phyloP scores from a whole-genome alignment of 2,797 vertebrate genomes.

The Periophthalmus magnuspinnatus region DNA sequence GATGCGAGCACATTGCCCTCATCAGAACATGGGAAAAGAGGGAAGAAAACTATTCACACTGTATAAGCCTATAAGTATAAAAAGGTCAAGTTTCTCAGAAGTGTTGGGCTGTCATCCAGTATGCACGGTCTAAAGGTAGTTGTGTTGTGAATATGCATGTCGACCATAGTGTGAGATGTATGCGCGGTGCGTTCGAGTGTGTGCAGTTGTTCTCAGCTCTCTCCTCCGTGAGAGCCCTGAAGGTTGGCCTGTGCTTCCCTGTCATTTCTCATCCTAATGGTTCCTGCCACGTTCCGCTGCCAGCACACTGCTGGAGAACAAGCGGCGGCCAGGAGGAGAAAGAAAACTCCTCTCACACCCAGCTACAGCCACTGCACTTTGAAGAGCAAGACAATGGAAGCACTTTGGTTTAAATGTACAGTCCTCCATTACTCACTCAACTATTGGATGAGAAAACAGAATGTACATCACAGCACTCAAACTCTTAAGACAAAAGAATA shows the following conservation, averaged over 20 bases:
- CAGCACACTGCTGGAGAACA: constrained; percentile 59
- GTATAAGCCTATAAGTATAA: neutral
- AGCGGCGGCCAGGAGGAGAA: constrained; percentile 61
- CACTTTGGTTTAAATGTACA: neutral
- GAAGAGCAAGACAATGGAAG: constrained; percentile 25
- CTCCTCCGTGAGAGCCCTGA: constrained; percentile 57
- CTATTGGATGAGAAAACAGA: neutral
- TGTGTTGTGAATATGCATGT: constrained; percentile 33
- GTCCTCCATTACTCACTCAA: neutral
- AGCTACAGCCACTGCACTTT: constrained; percentile 28
- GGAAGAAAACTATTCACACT: neutral
- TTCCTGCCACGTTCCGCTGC: constrained; percentile 65
- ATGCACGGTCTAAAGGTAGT: constrained; percentile 7
- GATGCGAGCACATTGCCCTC: neutral
- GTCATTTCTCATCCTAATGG: constrained; percentile 74
- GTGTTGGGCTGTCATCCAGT: constrained; percentile 22
- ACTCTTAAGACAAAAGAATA: no score
- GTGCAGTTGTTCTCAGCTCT: constrained; percentile 36
- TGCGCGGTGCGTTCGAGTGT: constrained; percentile 34
- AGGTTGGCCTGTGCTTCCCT: constrained; percentile 63
- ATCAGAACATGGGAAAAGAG: neutral
- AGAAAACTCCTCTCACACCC: constrained; percentile 43
- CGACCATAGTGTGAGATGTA: constrained; percentile 17
- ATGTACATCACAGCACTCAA: no score
- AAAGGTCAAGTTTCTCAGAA: constrained; percentile 57